Evolutionary conservation across 2,113 vertebrate species (phyloP), one percentile per base, ranked within the genome.

Genomic region (Tupaia chinensis): DNA sequence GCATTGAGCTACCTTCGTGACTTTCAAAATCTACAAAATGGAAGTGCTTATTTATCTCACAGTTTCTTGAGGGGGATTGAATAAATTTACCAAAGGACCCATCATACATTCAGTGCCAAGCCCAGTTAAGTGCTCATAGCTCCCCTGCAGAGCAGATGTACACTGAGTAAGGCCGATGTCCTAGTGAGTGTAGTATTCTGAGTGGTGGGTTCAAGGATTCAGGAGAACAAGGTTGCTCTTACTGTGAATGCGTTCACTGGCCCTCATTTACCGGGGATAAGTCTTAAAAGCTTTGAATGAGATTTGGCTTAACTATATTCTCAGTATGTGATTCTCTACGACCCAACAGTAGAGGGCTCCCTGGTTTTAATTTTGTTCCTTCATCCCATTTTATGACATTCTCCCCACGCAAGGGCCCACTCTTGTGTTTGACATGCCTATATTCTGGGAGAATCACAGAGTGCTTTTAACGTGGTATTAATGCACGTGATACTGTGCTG

Each of bases 121-220:
- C 58, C n/a, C 14, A n/a, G 12, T 61, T 2, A n/a, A n/a, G 23
- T 80, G 56, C 17, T 32, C 68, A 0, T 32, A 0, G 14, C 27
- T n/a, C 29, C 20, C 5, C 56, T 11, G 11, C 1, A 4, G 58
- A 23, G 32, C 16, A 13, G 12, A 9, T 17, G 25, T 44, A n/a
- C 1, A 0, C 5, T 0, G 3, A 87, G 68, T 65, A 9, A 25
- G 77, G 17, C 84, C 7, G 5, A 0, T 0, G 10, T 7, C 44
- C 4, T 77, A 69, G 32, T 2, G 16, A 17, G 70, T 1, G 1
- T 5, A 0, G 11, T 27, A 1, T 11, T 25, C 14, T 34, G 68
- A 84, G 9, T 5, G 12, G 27, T 20, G 68, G 1, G 12, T 32
- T 20, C 5, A 0, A 0, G 54, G 61, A 3, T 19, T 60, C 27